phyloP scores from a whole-genome alignment of 2,797 vertebrate species.

The Huso huso region DNA sequence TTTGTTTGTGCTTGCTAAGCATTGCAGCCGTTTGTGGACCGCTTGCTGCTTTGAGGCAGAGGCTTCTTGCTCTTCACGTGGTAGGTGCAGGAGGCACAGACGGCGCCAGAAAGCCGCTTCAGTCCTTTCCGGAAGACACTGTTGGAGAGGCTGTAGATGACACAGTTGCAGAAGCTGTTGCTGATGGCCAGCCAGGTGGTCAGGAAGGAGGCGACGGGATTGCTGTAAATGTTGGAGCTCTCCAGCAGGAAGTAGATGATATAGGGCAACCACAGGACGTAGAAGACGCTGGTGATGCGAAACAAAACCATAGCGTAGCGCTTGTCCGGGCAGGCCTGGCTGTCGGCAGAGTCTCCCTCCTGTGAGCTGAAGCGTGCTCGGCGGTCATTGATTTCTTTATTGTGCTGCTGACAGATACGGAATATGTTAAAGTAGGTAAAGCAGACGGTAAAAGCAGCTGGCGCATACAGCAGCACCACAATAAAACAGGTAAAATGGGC shows the following conservation, averaged over 20 bases:
- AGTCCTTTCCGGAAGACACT: slow-evolving; percentile 93
- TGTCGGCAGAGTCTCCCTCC: slow-evolving; percentile 58
- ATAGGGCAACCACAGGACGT: slow-evolving; percentile 94
- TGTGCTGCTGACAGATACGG: slow-evolving; percentile 95
- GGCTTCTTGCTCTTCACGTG: slow-evolving; percentile 71
- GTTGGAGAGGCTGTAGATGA: slow-evolving; percentile 98
- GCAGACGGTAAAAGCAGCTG: slow-evolving; percentile 85
- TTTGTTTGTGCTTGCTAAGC: slow-evolving; percentile 42
- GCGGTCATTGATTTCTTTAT: slow-evolving; percentile 87
- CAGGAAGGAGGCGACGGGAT: slow-evolving; percentile 79
- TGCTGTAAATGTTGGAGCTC: slow-evolving; percentile 79
- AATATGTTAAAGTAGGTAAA: slow-evolving; percentile 97
- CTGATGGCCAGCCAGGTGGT: slow-evolving; percentile 98
- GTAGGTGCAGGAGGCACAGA: slow-evolving; percentile 79
- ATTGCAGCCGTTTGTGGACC: slow-evolving; percentile 51
- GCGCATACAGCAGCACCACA: slow-evolving; percentile 83
- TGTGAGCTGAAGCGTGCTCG: slow-evolving; percentile 83
- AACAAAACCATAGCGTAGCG: slow-evolving; percentile 92
- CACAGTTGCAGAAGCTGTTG: slow-evolving; percentile 99
- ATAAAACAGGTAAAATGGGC: slow-evolving; percentile 89
- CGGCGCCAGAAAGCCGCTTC: slow-evolving; percentile 72
- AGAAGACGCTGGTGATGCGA: slow-evolving; percentile 96
- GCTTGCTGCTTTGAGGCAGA: slow-evolving; percentile 58
- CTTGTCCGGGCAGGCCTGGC: slow-evolving; percentile 78
- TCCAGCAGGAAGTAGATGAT: slow-evolving; percentile 95